These are phyloP conservation scores for Coelogynopora nodosa DNA, from an alignment of 2,888 invertebrate genomes.

Conservation along the genomic window DNA sequence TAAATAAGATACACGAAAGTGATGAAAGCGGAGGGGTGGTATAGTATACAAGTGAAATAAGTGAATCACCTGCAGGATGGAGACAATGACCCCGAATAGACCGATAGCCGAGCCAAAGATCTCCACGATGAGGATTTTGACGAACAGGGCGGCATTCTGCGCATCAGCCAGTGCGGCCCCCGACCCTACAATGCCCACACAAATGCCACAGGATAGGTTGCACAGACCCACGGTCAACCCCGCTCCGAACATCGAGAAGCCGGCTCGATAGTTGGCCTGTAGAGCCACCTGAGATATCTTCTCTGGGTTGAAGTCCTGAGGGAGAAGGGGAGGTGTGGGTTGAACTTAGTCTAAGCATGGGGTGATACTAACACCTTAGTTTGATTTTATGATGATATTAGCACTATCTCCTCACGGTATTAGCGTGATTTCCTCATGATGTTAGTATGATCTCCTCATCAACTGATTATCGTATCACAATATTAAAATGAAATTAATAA, in stretches of 20 bases:
- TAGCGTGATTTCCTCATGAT: too few species aligned
- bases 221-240: slow-evolving; percentile 90
- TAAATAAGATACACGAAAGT: too few species aligned
- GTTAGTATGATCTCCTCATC: too few species aligned
- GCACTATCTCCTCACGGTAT: too few species aligned
- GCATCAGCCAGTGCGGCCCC: slow-evolving; percentile 97
- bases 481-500: too few species aligned
- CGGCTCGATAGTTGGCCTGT: slow-evolving; percentile 61
- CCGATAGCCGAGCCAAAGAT: slow-evolving; percentile 99
- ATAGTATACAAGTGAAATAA: too few species aligned
- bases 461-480: too few species aligned
- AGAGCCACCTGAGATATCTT: neutral
- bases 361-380: too few species aligned
- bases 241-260: slow-evolving; percentile 91
- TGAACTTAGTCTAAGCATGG: too few species aligned
- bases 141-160: slow-evolving; percentile 89
- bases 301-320: slow-evolving; percentile 36
- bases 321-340: too few species aligned
- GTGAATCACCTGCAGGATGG: slow-evolving; percentile 66
- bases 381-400: too few species aligned
- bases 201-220: slow-evolving; percentile 89
- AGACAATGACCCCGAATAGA: slow-evolving; percentile 94
- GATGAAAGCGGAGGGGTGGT: too few species aligned
- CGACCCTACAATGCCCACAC: slow-evolving; percentile 94
- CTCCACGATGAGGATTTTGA: slow-evolving; percentile 95